These are phyloP conservation scores for Lasioglossum oenotherae DNA, from an alignment of 2,888 invertebrate species.

Conservation along the genomic window DNA sequence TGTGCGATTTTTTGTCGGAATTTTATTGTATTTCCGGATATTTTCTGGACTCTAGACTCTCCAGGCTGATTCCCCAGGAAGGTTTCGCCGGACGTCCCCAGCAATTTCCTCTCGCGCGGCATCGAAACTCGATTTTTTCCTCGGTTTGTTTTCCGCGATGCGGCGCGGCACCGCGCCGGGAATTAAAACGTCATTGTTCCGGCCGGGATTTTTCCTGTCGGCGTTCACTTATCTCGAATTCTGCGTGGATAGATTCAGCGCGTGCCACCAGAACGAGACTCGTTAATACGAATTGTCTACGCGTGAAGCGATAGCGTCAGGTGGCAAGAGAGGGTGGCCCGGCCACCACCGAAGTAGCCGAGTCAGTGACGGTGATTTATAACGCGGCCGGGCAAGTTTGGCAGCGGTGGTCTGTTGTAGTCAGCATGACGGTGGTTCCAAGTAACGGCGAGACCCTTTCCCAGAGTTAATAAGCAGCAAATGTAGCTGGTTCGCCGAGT, in stretches of 20 bases:
- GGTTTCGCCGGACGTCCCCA: neutral
- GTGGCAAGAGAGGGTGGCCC: neutral
- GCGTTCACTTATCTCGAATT: slow-evolving; percentile 34
- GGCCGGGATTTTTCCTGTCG: neutral
- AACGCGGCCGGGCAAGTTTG: slow-evolving; percentile 48
- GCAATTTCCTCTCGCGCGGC: slow-evolving; percentile 17
- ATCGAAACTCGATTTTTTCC: neutral
- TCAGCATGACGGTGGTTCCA: slow-evolving; percentile 67
- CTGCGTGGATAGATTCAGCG: slow-evolving; percentile 31
- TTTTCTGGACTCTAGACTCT: neutral
- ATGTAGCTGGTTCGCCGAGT: slow-evolving; percentile 29
- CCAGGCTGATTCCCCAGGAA: neutral
- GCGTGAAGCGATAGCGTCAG: slow-evolving; percentile 53
- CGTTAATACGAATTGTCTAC: slow-evolving; percentile 66
- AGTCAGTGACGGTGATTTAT: slow-evolving; percentile 71
- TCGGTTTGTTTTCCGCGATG: neutral
- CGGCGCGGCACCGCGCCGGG: neutral
- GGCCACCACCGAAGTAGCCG: slow-evolving; percentile 58
- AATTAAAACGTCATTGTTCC: slow-evolving; percentile 12
- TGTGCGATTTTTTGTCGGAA: neutral
- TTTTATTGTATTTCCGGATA: neutral
- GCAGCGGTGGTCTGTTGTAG: slow-evolving; percentile 48
- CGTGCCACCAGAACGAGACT: slow-evolving; percentile 35
- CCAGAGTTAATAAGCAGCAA: slow-evolving; percentile 48
- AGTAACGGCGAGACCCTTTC: slow-evolving; percentile 53